A percentile compares a stretch with the other conserved stretches of the same genome.
phyloP scores from a whole-genome alignment of 2,113 vertebrate species.

The Malurus alboscapulatus region DNA sequence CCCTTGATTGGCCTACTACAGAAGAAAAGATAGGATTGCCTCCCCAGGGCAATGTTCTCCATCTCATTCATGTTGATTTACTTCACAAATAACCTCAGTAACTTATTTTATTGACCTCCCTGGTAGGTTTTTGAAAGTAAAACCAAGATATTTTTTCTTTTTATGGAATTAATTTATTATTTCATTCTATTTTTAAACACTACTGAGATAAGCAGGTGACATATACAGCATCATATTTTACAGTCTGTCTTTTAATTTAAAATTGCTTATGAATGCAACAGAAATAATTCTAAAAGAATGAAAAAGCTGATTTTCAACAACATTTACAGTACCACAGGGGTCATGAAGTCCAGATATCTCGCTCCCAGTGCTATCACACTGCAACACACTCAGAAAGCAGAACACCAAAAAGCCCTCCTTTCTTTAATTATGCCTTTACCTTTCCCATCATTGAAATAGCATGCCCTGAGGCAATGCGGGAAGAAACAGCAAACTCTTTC shows the following conservation, averaged over 20 bases:
- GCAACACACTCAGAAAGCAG: not conserved
- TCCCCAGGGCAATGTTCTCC: not conserved
- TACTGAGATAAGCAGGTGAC: not conserved
- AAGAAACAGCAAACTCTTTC: conserved; percentile 13
- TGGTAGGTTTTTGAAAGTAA: not conserved
- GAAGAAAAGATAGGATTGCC: not conserved
- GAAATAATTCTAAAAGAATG: not conserved
- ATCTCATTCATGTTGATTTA: not conserved
- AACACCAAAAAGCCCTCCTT: not conserved
- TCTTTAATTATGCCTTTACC: conserved; percentile 20
- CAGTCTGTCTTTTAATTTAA: not conserved
- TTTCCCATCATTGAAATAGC: not conserved
- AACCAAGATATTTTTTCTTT: not conserved
- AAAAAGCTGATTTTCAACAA: not conserved
- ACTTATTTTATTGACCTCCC: not conserved
- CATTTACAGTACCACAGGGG: not conserved
- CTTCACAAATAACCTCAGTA: conserved; percentile 2
- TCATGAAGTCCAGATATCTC: not conserved
- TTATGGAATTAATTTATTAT: not conserved
- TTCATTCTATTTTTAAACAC: not conserved
- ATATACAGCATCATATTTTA: not conserved
- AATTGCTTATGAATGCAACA: not conserved
- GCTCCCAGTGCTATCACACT: not conserved
- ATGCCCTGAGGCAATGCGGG: not conserved
- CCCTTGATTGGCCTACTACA: not conserved